Conservation (phyloP, 2,888 invertebrate genomes). For the Fragum fragum region DNA sequence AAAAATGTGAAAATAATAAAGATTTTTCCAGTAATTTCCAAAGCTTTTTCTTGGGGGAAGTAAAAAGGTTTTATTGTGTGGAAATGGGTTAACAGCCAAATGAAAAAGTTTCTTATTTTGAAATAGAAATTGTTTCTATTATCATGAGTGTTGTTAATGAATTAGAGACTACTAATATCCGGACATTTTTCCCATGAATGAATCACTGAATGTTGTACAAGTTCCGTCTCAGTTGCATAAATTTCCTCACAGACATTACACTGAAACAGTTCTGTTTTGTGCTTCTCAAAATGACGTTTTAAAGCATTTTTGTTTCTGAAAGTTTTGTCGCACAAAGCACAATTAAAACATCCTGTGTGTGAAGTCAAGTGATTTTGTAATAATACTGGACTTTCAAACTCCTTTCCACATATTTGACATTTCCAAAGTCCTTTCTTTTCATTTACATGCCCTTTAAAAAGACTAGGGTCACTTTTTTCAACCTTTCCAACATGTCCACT, state of each 20-base stretch:
- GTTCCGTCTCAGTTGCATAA: conserved; percentile 56
- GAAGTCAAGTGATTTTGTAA: conserved; percentile 49
- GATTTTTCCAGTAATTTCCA: no score
- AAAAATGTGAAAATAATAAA: no score
- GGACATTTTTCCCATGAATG: conserved; percentile 64
- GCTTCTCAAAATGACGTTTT: conserved; percentile 60
- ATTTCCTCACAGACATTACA: conserved; percentile 61
- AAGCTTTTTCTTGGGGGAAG: no score
- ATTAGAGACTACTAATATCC: conserved; percentile 43
- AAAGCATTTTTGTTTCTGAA: conserved; percentile 53
- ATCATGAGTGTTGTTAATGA: no score
- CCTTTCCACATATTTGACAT: conserved; percentile 56
- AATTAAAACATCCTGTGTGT: conserved; percentile 50
- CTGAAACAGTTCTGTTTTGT: conserved; percentile 58
- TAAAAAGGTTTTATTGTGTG: no score
- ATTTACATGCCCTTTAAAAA: conserved; percentile 6
- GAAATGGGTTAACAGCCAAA: no score
- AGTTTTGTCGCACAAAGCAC: conserved; percentile 60
- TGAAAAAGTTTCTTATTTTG: neutral
- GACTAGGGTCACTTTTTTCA: neutral
- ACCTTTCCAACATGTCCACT: neutral
- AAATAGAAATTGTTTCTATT: neutral
- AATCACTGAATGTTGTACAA: conserved; percentile 56
- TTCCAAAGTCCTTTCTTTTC: conserved; percentile 39
- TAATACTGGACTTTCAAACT: conserved; percentile 56